Evolutionary conservation across 2,113 vertebrate genomes (phyloP).

Genomic region (Parus major): DNA sequence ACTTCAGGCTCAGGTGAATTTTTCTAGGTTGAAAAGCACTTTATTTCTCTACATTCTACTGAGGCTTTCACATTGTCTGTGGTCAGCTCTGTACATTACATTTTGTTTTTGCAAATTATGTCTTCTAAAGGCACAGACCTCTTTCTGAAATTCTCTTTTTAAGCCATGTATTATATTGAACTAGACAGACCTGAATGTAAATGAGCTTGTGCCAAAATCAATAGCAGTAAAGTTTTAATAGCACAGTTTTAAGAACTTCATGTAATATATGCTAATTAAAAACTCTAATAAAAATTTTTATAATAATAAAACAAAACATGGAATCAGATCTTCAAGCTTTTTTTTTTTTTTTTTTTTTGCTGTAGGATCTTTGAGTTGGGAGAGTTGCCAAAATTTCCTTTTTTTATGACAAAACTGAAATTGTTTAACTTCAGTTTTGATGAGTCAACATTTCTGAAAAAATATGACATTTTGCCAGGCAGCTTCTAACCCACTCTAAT

Average conservation of each 20-base stretch:
- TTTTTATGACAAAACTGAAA: neutral
- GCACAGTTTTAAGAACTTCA: neutral
- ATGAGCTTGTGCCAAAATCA: neutral
- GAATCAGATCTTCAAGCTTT: neutral
- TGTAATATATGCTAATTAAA: neutral
- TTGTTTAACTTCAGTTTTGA: conserved; percentile 11
- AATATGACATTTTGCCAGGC: neutral
- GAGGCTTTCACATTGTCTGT: neutral
- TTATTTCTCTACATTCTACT: neutral
- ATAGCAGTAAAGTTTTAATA: neutral
- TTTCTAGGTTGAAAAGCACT: neutral
- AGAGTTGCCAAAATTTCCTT: neutral
- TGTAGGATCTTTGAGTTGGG: neutral
- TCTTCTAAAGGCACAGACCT: neutral
- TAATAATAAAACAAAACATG: neutral
- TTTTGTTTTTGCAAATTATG: neutral
- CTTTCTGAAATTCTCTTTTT: neutral
- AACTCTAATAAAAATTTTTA: neutral
- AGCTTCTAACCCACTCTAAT: neutral
- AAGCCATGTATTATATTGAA: neutral
- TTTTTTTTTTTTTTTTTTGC: neutral
- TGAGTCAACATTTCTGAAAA: neutral
- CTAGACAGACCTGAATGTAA: neutral
- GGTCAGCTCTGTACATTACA: neutral
- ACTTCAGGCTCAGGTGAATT: neutral